Base-by-base conservation (phyloP, 2,888 invertebrate species). In the Chalcosyrphus nemorum region DNA sequence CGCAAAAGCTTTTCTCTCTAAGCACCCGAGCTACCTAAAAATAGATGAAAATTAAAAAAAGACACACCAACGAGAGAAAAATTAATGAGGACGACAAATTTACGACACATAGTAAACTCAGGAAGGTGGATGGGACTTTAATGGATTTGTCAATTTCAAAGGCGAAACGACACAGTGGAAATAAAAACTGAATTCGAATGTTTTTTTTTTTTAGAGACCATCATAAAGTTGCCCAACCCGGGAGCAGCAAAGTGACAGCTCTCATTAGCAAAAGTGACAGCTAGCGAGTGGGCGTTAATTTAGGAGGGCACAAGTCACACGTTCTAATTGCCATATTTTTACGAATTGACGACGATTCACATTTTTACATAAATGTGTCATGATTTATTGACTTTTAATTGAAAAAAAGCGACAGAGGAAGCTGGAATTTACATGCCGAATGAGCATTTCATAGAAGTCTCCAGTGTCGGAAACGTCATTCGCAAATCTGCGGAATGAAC, bases 241-340 rank as follows among this genome's bases (percentile, higher is more conserved):
- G 13, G 68, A 65, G 74, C 70, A 57, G 7, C 70, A 56, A 80
- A 75, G 11, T 84, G 84, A 84, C 84, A 84, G 84, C 38, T 80
- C 84, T 84, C 84, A 84, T 84, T 84, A 84, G 84, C 78, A 38
- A 80, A 80, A 75, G 29, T 80, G 84, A 84, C 84, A 84, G 75
- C 78, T 65, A 59, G 27, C 41, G 71, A 80, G 84, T 84, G 70
- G 84, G 84, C 63, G 84, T 50, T 17, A 75, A 78, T 80, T 78
- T 63, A 74, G 41, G 80, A 70, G 80, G 70, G 59, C 54, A 80
- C 82, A 70, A 80, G 78, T 84, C 78, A 59, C 74, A 65, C 45
- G 29, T 47, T 70, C 80, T 84, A 80, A 84, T 84, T 84, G 84
- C 38, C 47, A 27, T 43, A 65, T 78, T 78, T 82, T 74, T 70